These are phyloP conservation scores for Drosophila micromelanica DNA, from an alignment of 1,140 invertebrate genomes.

Conservation along the genomic window DNA sequence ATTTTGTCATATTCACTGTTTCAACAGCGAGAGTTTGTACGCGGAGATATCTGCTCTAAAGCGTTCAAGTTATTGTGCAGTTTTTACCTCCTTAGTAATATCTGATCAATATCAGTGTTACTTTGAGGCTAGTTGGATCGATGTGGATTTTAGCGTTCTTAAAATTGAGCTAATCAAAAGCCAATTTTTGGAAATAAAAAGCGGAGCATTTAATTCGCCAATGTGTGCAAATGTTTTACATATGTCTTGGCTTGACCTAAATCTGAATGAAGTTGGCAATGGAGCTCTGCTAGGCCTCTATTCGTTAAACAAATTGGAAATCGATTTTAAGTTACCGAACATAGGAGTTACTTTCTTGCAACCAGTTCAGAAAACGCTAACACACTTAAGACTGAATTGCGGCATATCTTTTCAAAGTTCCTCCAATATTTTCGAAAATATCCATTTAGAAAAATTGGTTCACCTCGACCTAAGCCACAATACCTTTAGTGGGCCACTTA, in stretches of 20 bases:
- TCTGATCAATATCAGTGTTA: neutral
- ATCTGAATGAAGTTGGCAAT: slow-evolving; percentile 36
- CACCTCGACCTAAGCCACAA: slow-evolving; percentile 62
- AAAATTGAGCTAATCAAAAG: slow-evolving; percentile 40
- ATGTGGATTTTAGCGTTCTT: slow-evolving; percentile 13
- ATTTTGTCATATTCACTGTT: slow-evolving; percentile 39
- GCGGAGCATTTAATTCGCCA: slow-evolving; percentile 44
- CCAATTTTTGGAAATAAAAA: slow-evolving; percentile 34
- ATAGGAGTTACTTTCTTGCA: slow-evolving; percentile 52
- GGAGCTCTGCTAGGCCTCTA: slow-evolving; percentile 57
- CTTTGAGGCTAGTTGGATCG: slow-evolving; percentile 42
- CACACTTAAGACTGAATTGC: slow-evolving; percentile 49
- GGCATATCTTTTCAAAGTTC: slow-evolving; percentile 30
- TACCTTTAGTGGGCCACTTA: slow-evolving; percentile 42
- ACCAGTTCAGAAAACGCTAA: slow-evolving; percentile 55
- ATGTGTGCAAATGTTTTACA: slow-evolving; percentile 49
- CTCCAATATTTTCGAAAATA: slow-evolving; percentile 44
- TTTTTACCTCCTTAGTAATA: neutral
- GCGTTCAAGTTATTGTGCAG: slow-evolving; percentile 15
- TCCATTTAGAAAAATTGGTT: slow-evolving; percentile 45
- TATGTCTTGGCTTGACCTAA: slow-evolving; percentile 42
- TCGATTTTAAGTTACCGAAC: slow-evolving; percentile 33
- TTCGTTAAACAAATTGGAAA: slow-evolving; percentile 50
- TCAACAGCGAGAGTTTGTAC: slow-evolving; percentile 21
- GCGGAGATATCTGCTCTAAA: slow-evolving; percentile 16